Evolutionary conservation across 2,797 vertebrate species (phyloP), one percentile per base, ranked within the genome.

Genomic region (Geotrypetes seraphini): DNA sequence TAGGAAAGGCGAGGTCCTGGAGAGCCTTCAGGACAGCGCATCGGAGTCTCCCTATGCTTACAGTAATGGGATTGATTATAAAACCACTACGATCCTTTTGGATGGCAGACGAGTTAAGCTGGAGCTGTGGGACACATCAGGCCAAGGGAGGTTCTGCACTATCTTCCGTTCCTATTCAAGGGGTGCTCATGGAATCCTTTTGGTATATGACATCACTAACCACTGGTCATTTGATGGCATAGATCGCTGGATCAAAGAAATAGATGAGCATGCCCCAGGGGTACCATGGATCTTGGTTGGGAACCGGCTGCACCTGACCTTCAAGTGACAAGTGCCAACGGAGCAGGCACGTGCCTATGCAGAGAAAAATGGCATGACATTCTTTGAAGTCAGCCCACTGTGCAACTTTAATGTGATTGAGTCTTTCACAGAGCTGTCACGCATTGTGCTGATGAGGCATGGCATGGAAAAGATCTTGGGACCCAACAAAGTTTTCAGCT

Each of bases 391-490:
- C 78, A 99, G 96, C 55, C 96, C 96, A 0, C 77, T 98, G 43
- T 99, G 96, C 78, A 99, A 98, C 81, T 99, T 98, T 84, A 98
- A 99, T 1, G 92, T 99, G 60, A 90, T 90, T 0, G 96, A 99
- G 66, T 97, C 96, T 32, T 97, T 99, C 79, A 99, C 95, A 0
- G 96, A 99, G 69, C 72, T 99, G 13, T 98, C 95, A 0, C 92
- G 96, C 18, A 98, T 97, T 1, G 96, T 99, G 43, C 83, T 99
- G 16, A 99, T 99, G 96, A 81, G 96, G 17, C 96, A 98, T 0
- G 96, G 96, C 47, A 99, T 99, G 96, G 96, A 99, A 74, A 97
- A 97, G 65, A 97, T 99, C 77, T 99, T 93, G 93, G 90, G 73
- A 33, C 96, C 96, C 47, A 99, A 96, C 75, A 70, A 90, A 99